These are phyloP conservation scores for Crotalus viridis DNA, from an alignment of 2,113 vertebrate species.

Conservation along the genomic window DNA sequence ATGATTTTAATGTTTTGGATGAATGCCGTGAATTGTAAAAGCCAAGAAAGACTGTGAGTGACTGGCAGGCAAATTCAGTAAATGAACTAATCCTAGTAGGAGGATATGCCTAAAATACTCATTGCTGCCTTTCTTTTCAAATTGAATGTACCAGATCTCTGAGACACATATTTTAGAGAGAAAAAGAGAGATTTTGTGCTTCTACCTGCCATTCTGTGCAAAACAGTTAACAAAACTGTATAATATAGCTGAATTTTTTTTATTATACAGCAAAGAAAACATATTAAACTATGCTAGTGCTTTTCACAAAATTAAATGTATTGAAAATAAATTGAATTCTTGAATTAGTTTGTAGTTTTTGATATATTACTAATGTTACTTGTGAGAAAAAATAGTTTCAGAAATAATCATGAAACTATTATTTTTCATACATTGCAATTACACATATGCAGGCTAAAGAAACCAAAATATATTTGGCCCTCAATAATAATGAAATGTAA, in stretches of 20 bases:
- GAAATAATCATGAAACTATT: not conserved
- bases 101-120: slow-evolving; percentile 5
- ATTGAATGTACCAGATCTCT: not conserved
- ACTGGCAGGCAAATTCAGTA: slow-evolving; percentile 40
- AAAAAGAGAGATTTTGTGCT: not conserved
- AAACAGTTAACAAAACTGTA: not conserved
- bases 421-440: not conserved
- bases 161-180: not conserved
- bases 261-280: not conserved
- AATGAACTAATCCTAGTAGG: slow-evolving; percentile 8
- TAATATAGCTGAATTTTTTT: accelerated
- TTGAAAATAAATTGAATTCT: not conserved
- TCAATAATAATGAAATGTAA: not conserved
- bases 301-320: not conserved
- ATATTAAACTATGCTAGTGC: not conserved
- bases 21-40: not conserved
- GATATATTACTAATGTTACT: slow-evolving; percentile 1
- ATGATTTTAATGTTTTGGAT: not conserved
- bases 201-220: not conserved
- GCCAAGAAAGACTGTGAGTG: slow-evolving; percentile 16
- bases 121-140: not conserved
- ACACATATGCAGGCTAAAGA: not conserved
- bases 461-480: not conserved
- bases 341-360: not conserved
- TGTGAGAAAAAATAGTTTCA: not conserved